Percentiles rank a stretch among this genome's conserved stretches.
phyloP scores from a whole-genome alignment of 2,888 invertebrate genomes.

The Lycaena phlaeas region DNA sequence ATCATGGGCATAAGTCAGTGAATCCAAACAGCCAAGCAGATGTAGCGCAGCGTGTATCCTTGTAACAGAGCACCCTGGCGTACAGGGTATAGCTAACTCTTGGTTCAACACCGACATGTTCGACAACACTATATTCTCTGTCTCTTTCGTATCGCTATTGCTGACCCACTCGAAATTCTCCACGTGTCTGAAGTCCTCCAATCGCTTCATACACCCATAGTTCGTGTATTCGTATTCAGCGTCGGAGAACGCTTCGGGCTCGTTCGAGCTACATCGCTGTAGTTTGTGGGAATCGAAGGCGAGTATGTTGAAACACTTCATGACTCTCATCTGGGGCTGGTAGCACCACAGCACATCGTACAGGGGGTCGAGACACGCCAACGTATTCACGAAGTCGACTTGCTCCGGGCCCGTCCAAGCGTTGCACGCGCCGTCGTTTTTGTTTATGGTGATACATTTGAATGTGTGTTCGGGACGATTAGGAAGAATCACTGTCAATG shows the following conservation, averaged over 20 bases:
- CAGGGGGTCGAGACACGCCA: constrained; percentile 89
- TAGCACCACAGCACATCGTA: constrained; percentile 97
- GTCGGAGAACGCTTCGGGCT: constrained; percentile 31
- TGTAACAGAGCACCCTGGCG: constrained; percentile 79
- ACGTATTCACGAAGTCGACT: constrained; percentile 85
- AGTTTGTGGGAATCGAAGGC: constrained; percentile 78
- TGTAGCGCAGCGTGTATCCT: constrained; percentile 93
- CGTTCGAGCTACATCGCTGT: constrained; percentile 50
- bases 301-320: constrained; percentile 88
- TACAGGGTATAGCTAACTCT: constrained; percentile 85
- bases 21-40: constrained; percentile 90
- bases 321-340: constrained; percentile 74
- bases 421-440: constrained; percentile 88
- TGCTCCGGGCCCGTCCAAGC: constrained; percentile 88
- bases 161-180: constrained; percentile 45
- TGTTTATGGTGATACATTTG: constrained; percentile 91
- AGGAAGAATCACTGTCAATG: constrained; percentile 83
- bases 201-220: constrained; percentile 49
- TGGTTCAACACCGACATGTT: constrained; percentile 81
- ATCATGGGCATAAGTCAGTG: constrained; percentile 86
- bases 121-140: constrained; percentile 42
- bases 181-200: constrained; percentile 55
- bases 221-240: constrained; percentile 52
- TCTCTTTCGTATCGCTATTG: constrained; percentile 35
- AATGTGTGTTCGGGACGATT: constrained; percentile 86